These are phyloP conservation scores for Nannoperca australis DNA, from an alignment of 2,797 vertebrate genomes.

Conservation along the genomic window DNA sequence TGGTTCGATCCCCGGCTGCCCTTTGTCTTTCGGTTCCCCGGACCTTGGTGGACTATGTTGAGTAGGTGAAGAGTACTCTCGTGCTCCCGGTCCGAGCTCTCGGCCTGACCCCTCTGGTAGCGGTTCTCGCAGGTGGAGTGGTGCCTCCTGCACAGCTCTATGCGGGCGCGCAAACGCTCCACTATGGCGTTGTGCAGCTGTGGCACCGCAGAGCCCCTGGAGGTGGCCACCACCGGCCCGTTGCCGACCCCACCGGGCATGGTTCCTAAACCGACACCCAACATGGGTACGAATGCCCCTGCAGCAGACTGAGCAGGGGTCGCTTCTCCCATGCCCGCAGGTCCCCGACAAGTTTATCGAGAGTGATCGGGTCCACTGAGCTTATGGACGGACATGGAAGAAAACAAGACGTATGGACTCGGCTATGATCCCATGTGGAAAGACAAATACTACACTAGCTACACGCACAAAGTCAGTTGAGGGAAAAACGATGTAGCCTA, in stretches of 20 bases:
- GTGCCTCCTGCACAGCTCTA: constrained; percentile 94
- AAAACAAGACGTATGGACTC: constrained; percentile 30
- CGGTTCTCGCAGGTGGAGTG: constrained; percentile 95
- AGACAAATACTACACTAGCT: constrained; percentile 12
- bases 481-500: not conserved
- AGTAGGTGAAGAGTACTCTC: constrained; percentile 94
- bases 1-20: constrained; percentile 85
- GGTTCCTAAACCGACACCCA: constrained; percentile 86
- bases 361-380: constrained; percentile 64
- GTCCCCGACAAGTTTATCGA: constrained; percentile 63
- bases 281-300: constrained; percentile 85
- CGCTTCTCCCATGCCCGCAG: constrained; percentile 91
- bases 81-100: constrained; percentile 93
- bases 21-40: constrained; percentile 89
- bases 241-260: constrained; percentile 79
- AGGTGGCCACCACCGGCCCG: constrained; percentile 76
- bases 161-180: constrained; percentile 94
- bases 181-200: constrained; percentile 96
- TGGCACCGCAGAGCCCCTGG: constrained; percentile 87
- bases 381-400: constrained; percentile 62
- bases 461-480: constrained; percentile 36
- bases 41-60: constrained; percentile 93
- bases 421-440: constrained; percentile 68
- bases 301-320: constrained; percentile 91
- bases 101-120: constrained; percentile 93